A percentile compares a stretch with the other conserved stretches of the same genome.
These are phyloP conservation scores for Gallinago undulata DNA, from an alignment of 2,113 vertebrate genomes.

Conservation along the genomic window DNA sequence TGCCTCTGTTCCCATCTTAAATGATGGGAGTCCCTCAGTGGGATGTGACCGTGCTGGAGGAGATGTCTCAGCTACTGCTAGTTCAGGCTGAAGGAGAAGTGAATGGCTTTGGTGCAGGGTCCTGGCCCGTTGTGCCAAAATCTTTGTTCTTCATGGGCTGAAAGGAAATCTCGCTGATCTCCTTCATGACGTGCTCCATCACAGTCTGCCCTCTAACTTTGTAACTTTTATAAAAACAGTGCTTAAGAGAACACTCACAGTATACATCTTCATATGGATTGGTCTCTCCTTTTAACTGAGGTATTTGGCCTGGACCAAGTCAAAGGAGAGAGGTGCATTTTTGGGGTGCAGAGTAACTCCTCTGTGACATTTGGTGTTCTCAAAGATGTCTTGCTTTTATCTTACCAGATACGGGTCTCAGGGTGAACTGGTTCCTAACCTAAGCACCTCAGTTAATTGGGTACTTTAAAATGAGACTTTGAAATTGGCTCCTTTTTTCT, in stretches of 20 bases:
- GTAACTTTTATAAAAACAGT: not conserved
- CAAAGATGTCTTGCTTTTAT: not conserved
- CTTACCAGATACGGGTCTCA: not conserved
- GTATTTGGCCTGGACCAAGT: not conserved
- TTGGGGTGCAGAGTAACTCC: not conserved
- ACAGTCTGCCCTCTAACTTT: not conserved
- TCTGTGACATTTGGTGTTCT: not conserved
- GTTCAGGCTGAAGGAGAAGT: not conserved
- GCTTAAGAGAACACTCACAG: not conserved
- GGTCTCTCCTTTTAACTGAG: not conserved
- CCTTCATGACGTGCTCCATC: not conserved
- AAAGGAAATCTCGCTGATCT: not conserved
- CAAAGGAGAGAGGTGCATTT: not conserved
- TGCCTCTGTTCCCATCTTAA: not conserved
- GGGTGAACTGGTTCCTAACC: not conserved
- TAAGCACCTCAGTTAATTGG: not conserved
- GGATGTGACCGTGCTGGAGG: not conserved
- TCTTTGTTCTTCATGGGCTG: not conserved
- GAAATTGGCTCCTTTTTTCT: not conserved
- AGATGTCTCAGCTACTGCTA: not conserved
- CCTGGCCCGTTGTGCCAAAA: not conserved
- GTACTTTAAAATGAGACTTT: not conserved
- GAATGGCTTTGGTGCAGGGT: not conserved
- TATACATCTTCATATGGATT: rapidly evolving
- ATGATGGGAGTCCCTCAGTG: not conserved